These are phyloP conservation scores for Vanessa cardui DNA, from an alignment of 2,888 invertebrate genomes.

Conservation along the genomic window DNA sequence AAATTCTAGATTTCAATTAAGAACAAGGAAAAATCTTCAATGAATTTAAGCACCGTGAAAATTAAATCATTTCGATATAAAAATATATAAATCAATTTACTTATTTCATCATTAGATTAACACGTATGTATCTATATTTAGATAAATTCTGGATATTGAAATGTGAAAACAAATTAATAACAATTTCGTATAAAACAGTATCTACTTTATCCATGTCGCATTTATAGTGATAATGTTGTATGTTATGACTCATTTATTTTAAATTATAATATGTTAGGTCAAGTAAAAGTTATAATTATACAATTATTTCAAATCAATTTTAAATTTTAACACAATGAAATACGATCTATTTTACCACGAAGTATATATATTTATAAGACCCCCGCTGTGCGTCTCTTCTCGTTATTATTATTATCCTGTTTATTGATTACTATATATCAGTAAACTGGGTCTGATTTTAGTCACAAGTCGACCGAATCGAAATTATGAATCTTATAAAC, in stretches of 20 bases:
- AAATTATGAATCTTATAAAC: constrained; percentile 49
- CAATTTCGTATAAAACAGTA: background rate
- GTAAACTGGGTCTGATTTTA: constrained; percentile 37
- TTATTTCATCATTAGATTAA: background rate
- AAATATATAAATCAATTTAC: too few species aligned
- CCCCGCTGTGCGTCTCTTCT: constrained; percentile 20
- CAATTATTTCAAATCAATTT: background rate
- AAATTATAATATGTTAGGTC: constrained; percentile 21
- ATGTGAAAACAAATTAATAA: constrained; percentile 11
- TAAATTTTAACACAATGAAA: constrained; percentile 14
- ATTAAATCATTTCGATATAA: too few species aligned
- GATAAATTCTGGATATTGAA: background rate
- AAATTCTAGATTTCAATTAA: constrained; percentile 7
- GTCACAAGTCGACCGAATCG: constrained; percentile 33
- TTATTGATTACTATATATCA: constrained; percentile 18
- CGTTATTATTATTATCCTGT: constrained; percentile 12
- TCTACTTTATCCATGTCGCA: constrained; percentile 11
- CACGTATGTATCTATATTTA: background rate
- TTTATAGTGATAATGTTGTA: constrained; percentile 15
- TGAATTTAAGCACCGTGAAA: too few species aligned
- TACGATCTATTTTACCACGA: constrained; percentile 19
- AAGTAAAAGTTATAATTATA: background rate
- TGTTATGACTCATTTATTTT: constrained; percentile 5
- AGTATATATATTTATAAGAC: background rate
- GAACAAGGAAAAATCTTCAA: constrained; percentile 15